Evolutionary conservation across 2,888 invertebrate species (phyloP), one percentile per base, ranked within the genome.

Genomic region (Hypercompe scribonia): DNA sequence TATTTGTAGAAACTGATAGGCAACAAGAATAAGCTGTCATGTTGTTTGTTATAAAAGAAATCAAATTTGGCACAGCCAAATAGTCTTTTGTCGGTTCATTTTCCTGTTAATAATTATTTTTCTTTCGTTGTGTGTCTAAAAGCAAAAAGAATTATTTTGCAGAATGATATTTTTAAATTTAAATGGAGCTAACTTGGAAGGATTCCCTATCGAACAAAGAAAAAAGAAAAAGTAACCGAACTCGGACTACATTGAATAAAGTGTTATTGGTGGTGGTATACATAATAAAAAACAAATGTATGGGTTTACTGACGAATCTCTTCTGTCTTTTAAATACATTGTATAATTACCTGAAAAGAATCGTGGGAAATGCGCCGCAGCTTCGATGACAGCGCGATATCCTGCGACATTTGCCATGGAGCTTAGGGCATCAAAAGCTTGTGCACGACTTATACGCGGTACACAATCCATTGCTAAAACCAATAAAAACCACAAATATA

Each of bases 321-420:
- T 11, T 42, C 42, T 3, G 42, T 42, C 15, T 50, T 50, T 50
- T 50, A 1, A n/a, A 11, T 11, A 10, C 31, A 15, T 31, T 31
- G 15, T 61, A 31, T 7, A 13, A 58, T 88, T 90, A 97, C 98
- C 98, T 78, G 98, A 97, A 92, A 99, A 98, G 93, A 99, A 99
- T 83, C 98, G 95, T n/a, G 98, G 98, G 91, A 98, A 99, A 89
- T 98, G 96, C 83, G 98, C 98, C 1, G 98, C 98, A 15, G 98
- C 98, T 93, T 98, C 98, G 42, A 99, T 96, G 24, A 99, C 98
- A 2, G 98, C 98, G 69, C 98, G 96, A 93, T 99, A 99, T 8
- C 98, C 98, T 39, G 98, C 96, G 79, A 99, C 97, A 89, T 99
- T 99, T 0, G 98, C 98, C 99, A 99, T 99, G 0, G 98, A 98